Percentiles rank a stretch among this genome's conserved stretches.
Conservation (phyloP, 2,888 invertebrate genomes). For the Eupsilia transversa region DNA sequence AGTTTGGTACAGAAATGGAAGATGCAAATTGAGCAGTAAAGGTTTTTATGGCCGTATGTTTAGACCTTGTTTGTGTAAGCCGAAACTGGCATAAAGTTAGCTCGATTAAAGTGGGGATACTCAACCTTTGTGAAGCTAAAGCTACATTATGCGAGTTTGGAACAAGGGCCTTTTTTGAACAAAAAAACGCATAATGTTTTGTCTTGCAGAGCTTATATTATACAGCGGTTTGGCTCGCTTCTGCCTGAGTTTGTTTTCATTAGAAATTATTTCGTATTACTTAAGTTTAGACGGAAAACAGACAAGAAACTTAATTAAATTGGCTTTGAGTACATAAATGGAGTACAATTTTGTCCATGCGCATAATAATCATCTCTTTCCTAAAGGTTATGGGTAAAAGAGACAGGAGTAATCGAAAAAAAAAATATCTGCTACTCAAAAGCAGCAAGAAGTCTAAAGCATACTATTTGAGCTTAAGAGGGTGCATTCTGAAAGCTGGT, state of each 20-base stretch:
- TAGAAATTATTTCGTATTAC: slow-evolving; percentile 1
- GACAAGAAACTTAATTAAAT: not conserved
- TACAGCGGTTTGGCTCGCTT: not conserved
- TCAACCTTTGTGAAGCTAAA: slow-evolving; percentile 22
- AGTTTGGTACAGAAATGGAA: slow-evolving; percentile 4
- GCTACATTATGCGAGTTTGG: slow-evolving; percentile 13
- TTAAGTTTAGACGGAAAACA: not conserved
- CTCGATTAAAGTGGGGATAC: slow-evolving; percentile 33
- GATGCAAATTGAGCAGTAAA: slow-evolving; percentile 60
- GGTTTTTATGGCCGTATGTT: slow-evolving; percentile 52
- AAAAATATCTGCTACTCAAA: not conserved
- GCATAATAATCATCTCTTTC: not conserved
- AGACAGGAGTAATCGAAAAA: no score
- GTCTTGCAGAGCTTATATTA: slow-evolving; percentile 28
- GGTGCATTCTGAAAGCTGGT: not conserved
- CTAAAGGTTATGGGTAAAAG: not conserved
- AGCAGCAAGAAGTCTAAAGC: not conserved
- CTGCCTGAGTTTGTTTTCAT: not conserved
- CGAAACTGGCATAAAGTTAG: slow-evolving; percentile 41
- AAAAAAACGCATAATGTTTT: slow-evolving; percentile 23
- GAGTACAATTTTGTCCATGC: not conserved
- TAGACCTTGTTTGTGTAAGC: slow-evolving; percentile 41
- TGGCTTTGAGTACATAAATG: not conserved
- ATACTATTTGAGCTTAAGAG: not conserved
- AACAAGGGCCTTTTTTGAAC: slow-evolving; percentile 10